Evolutionary conservation across 2,888 invertebrate species (phyloP), one percentile per base, ranked within the genome.

Genomic region (Taphrorychus bicolor): DNA sequence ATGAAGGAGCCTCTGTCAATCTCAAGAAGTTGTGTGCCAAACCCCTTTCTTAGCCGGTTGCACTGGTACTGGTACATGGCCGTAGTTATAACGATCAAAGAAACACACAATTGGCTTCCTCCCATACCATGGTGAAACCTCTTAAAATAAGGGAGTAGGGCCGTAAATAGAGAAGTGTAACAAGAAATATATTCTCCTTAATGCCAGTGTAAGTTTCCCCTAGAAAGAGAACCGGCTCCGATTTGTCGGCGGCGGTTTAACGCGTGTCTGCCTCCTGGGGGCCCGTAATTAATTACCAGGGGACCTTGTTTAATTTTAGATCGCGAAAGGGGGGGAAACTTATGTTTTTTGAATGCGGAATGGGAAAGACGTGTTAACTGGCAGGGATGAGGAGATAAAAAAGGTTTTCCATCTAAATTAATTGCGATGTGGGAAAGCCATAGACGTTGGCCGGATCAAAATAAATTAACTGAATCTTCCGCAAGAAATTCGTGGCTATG

Each of bases 251-350:
- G 62, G 62, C 51, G 58, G 58, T 62, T 62, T 62, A 62, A 53
- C 67, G 53, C 61, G 59, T 53, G 54, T 51, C 53, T 58, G 57
- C 60, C 45, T 19, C 52, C 57, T 22, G 4, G 18, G 58, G 58
- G 51, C 52, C 53, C 45, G 53, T 67, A 67, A 67, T 67, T 67
- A 67, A 67, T 67, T 67, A 62, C 51, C 54, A 51, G 53, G 52
- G 58, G 45, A 41, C 45, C 58, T 17, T 32, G 54, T 32, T 24
- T 62, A 51, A 62, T 61, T 62, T 62, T 58, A 19, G 19, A 53
- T 22, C 23, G 53, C 9, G 52, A 0, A 21, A 22, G 21, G 21
- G 14, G 52, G 52, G 48, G 16, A 19, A 19, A 48, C 48, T 16
- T 32, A 32, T 32, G 32, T 32, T 32, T 32, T 32, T 32, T 32